Conservation (phyloP, 2,888 invertebrate species). For the Prosapia bicincta region DNA sequence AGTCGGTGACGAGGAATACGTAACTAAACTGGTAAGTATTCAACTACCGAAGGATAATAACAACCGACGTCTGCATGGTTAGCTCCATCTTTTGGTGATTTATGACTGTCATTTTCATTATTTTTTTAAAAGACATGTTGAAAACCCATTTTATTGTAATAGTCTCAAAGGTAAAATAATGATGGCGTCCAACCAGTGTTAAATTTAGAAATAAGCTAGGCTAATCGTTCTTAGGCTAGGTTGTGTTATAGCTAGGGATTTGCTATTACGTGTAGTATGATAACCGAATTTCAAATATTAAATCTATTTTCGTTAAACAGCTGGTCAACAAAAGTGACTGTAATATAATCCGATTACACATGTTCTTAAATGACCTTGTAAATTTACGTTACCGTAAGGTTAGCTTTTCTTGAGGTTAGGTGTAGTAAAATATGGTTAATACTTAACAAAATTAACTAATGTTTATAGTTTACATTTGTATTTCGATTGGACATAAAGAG, state of each 20-base stretch:
- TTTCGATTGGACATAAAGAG: neutral
- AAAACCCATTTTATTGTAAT: constrained; percentile 25
- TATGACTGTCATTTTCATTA: constrained; percentile 14
- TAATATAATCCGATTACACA: constrained; percentile 6
- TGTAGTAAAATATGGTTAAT: too few species aligned
- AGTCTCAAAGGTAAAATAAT: constrained; percentile 31
- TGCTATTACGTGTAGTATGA: neutral
- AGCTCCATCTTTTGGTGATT: constrained; percentile 35
- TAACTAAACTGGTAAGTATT: constrained; percentile 77
- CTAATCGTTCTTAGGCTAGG: neutral
- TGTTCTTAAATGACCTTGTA: constrained; percentile 26
- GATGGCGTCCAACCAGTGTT: constrained; percentile 37
- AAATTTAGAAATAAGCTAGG: constrained; percentile 21
- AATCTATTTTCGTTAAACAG: neutral
- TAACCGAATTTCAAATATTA: neutral
- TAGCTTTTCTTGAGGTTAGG: constrained; percentile 20
- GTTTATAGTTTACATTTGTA: neutral
- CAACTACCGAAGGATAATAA: constrained; percentile 58
- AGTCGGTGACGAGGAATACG: constrained; percentile 94
- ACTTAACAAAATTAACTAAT: neutral
- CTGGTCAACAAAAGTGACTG: neutral
- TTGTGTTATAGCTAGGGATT: neutral
- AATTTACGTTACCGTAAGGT: constrained; percentile 21
- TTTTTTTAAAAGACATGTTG: constrained; percentile 21
- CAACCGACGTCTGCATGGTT: constrained; percentile 41